Evolutionary conservation across 2,797 vertebrate genomes (phyloP).

Genomic region (Halcyon badia): DNA sequence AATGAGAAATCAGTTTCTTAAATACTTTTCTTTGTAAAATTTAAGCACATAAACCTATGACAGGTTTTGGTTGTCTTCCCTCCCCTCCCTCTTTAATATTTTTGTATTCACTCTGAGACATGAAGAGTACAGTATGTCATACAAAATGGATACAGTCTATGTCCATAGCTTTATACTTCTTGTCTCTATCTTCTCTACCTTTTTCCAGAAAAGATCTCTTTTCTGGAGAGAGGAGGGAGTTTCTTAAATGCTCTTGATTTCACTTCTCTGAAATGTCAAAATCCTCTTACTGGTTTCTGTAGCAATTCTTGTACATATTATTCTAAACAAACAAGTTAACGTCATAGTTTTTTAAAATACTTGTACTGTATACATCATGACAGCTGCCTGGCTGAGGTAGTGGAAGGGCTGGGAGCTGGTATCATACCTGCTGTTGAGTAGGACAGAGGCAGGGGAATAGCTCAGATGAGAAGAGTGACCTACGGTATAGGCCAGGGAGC

Average conservation of each 20-base stretch:
- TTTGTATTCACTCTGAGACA: background rate
- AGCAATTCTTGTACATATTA: background rate
- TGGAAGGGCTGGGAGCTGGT: background rate
- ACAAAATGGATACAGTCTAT: background rate
- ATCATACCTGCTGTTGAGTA: background rate
- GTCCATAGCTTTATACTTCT: background rate
- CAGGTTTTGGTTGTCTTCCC: background rate
- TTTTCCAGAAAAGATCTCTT: background rate
- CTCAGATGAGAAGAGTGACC: background rate
- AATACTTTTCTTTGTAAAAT: background rate
- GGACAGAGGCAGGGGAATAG: background rate
- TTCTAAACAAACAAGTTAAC: background rate
- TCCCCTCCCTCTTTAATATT: accelerated
- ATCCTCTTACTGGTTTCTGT: background rate
- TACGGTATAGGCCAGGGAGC: background rate
- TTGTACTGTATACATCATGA: background rate
- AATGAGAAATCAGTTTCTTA: background rate
- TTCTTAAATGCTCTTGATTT: background rate
- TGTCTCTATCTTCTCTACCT: background rate
- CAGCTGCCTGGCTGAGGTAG: background rate
- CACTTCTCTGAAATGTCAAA: background rate
- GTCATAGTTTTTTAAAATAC: background rate
- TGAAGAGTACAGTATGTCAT: background rate
- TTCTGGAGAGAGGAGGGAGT: background rate
- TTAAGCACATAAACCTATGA: background rate